Base-by-base conservation (phyloP, 92 coral and sea anemone genomes). In the Palythoa heliodiscus region DNA sequence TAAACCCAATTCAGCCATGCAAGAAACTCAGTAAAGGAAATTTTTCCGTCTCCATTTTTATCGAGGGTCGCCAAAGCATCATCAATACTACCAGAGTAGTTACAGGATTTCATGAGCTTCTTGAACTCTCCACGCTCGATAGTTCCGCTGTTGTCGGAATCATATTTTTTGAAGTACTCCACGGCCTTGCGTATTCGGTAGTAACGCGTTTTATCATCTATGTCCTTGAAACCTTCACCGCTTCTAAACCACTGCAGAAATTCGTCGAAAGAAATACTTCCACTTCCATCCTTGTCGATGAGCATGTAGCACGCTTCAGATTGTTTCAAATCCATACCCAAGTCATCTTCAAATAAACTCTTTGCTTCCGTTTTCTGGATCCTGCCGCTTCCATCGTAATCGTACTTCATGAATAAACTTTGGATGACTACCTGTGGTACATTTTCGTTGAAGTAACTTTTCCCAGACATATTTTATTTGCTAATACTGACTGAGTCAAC, bases 271-370 rank as follows among this genome's bases (percentile, higher is more conserved):
- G 90, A 83, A 14, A 96, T 88, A 2, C 78, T 75, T 24, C 98
- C 95, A 19, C 85, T 85, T 55, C 98, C 98, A 86, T 96, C 98
- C 89, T 90, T 92, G 86, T 96, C 99, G 4, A 96, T 82, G 11
- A 92, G 63, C 90, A 94, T 57, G 67, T 88, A 67, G 73, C 87
- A 86, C 0, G 93, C 89, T 78, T 93, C 95, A 25, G 96, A 95
- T 82, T 94, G 92, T 5, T 94, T 89, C 2, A 82, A 79, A 0
- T 87, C 80, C 91, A 96, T n/a, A 3, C 96, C 99, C 78, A 96
- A 68, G 83, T 96, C 98, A 4, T 74, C 87, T 77, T 74, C 85
- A 11, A 96, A 85, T 29, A 96, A 82, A 11, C 3, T 2, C 76
- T 87, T 35, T 50, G 92, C 73, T 89, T 96, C 98, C 4, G 52